Conservation (phyloP, 2,888 invertebrate genomes). For the Escarpia spicata region DNA sequence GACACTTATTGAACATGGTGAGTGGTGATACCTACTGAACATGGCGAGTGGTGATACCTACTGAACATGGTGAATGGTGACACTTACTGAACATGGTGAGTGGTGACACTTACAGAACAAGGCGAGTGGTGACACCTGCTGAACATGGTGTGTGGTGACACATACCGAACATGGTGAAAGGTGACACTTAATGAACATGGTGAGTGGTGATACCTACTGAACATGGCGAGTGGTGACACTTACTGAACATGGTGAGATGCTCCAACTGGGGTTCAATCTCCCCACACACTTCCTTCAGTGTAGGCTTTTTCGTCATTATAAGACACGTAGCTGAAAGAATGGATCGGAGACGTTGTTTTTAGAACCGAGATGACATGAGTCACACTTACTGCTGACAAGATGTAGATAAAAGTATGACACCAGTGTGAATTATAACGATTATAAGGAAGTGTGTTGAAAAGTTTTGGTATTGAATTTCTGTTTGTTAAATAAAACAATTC, state of each 20-base stretch:
- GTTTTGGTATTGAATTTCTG: too few relatives aligned
- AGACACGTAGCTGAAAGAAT: background rate
- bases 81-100: too few relatives aligned
- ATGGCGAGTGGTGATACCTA: too few relatives aligned
- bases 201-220: too few relatives aligned
- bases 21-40: too few relatives aligned
- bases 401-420: background rate
- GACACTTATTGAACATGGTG: too few relatives aligned
- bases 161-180: background rate
- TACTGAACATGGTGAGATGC: slow-evolving; percentile 41
- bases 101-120: too few relatives aligned
- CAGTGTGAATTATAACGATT: background rate
- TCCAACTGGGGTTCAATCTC: slow-evolving; percentile 36
- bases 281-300: slow-evolving; percentile 33
- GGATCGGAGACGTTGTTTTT: background rate
- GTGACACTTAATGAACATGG: background rate
- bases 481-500: too few relatives aligned
- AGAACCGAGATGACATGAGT: background rate
- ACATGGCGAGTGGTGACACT: too few relatives aligned
- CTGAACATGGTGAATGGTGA: too few relatives aligned
- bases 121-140: background rate
- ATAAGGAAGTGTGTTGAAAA: background rate
- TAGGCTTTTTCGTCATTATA: background rate
- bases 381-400: background rate
- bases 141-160: background rate